These are phyloP conservation scores for Agrilus planipennis DNA, from an alignment of 1,140 invertebrate species.

Conservation along the genomic window DNA sequence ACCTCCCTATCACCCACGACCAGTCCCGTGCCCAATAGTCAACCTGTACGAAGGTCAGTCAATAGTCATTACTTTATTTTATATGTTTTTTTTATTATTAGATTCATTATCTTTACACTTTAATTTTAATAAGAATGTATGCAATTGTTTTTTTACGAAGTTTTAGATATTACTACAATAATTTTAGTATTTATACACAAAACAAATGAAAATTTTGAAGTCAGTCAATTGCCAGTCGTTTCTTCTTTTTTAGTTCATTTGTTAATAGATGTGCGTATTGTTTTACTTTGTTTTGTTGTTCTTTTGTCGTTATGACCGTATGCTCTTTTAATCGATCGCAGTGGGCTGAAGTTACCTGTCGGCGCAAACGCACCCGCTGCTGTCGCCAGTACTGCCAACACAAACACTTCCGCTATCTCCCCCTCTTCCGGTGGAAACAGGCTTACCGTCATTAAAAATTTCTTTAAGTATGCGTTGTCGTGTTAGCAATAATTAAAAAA, in stretches of 20 bases:
- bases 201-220: too few species aligned
- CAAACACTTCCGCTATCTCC: constrained; percentile 42
- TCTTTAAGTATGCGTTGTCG: constrained; percentile 87
- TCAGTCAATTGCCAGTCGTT: too few species aligned
- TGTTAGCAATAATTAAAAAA: too few species aligned
- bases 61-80: too few species aligned
- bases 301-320: constrained; percentile 1
- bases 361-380: constrained; percentile 16
- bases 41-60: constrained; percentile 24
- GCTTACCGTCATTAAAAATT: constrained; percentile 88
- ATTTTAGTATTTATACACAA: too few species aligned
- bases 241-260: too few species aligned
- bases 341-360: constrained; percentile 40
- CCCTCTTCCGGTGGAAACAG: constrained; percentile 52
- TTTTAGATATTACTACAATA: too few species aligned
- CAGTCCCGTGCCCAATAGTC: constrained; percentile 20
- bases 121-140: too few species aligned
- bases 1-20: constrained; percentile 13
- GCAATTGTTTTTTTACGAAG: too few species aligned
- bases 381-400: constrained; percentile 37
- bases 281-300: neutral
- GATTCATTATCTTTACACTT: too few species aligned
- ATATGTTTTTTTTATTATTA: too few species aligned
- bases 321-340: constrained; percentile 10
- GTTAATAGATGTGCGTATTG: constrained; percentile 5